phyloP scores from a whole-genome alignment of 2,113 vertebrate species.

The Bambusicola thoracicus region DNA sequence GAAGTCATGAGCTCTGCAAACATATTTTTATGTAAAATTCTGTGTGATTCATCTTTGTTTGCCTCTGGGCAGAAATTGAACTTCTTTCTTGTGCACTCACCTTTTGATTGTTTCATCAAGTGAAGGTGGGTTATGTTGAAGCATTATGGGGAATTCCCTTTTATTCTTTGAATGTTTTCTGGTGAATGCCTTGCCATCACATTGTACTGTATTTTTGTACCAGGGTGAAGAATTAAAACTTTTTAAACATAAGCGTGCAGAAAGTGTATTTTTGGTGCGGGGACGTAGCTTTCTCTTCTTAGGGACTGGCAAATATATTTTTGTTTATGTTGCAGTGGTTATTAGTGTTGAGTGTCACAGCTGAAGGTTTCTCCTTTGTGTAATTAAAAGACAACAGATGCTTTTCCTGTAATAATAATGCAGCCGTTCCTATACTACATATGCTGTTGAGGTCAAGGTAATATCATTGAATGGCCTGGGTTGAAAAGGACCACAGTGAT shows the following conservation, averaged over 20 bases:
- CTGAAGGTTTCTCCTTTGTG: neutral
- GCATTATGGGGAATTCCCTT: slow-evolving; percentile 43
- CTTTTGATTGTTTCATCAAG: slow-evolving; percentile 51
- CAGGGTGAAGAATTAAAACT: slow-evolving; percentile 72
- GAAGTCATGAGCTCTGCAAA: slow-evolving; percentile 44
- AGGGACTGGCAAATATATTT: neutral
- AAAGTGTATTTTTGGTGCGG: neutral
- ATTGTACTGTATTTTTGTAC: slow-evolving; percentile 84
- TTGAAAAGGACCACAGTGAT: too few species aligned
- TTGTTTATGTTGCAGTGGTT: neutral
- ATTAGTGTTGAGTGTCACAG: neutral
- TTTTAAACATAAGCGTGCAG: slow-evolving; percentile 71
- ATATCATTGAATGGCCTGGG: neutral
- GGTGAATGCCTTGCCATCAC: slow-evolving; percentile 73
- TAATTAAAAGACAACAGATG: neutral
- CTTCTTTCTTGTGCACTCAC: slow-evolving; percentile 24
- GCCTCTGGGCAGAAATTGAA: slow-evolving; percentile 28
- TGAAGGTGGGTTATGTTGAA: slow-evolving; percentile 52
- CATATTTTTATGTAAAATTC: slow-evolving; percentile 16
- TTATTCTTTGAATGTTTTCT: slow-evolving; percentile 70
- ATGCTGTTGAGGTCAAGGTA: neutral
- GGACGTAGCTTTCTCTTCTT: neutral
- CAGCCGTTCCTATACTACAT: neutral
- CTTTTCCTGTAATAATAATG: neutral
- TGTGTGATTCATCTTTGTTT: slow-evolving; percentile 51